phyloP scores from a whole-genome alignment of 2,888 invertebrate genomes.

The Scaptodrosophila latifasciaeformis region DNA sequence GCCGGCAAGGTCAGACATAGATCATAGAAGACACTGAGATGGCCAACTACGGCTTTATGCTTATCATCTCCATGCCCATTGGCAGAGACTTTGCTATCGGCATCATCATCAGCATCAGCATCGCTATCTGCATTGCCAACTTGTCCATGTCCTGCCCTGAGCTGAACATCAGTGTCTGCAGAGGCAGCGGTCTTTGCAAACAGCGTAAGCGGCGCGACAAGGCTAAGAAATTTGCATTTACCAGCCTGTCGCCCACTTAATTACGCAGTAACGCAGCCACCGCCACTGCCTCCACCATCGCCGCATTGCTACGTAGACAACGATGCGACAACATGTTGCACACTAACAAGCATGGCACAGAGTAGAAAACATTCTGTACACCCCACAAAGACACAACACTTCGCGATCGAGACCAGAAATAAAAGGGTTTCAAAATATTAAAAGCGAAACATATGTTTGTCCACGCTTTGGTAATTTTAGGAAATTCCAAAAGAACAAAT shows the following conservation, averaged over 20 bases:
- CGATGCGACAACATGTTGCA: conserved; percentile 55
- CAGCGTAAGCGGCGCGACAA: conserved; percentile 37
- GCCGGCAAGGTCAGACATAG: conserved; percentile 58
- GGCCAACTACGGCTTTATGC: conserved; percentile 35
- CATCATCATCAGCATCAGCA: conserved; percentile 7
- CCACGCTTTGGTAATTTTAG: background rate
- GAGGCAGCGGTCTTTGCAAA: background rate
- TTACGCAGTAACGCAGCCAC: conserved; percentile 56
- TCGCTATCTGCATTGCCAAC: background rate
- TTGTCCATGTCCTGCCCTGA: conserved; percentile 51
- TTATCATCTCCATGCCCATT: too few relatives aligned
- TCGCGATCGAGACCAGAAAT: too few relatives aligned
- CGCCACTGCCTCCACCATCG: background rate
- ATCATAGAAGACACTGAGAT: conserved; percentile 43
- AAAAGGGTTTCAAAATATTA: background rate
- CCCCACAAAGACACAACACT: too few relatives aligned
- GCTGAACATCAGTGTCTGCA: conserved; percentile 7
- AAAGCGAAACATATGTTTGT: background rate
- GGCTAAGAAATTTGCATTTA: conserved; percentile 61
- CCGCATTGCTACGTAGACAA: conserved; percentile 14
- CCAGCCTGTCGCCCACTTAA: conserved; percentile 65
- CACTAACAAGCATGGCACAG: conserved; percentile 50
- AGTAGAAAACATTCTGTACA: background rate
- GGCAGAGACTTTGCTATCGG: too few relatives aligned
- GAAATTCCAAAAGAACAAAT: background rate